Evolutionary conservation across 1,140 invertebrate species (phyloP), one percentile per base, ranked within the genome.

Genomic region (Chironomus striatipennis): DNA sequence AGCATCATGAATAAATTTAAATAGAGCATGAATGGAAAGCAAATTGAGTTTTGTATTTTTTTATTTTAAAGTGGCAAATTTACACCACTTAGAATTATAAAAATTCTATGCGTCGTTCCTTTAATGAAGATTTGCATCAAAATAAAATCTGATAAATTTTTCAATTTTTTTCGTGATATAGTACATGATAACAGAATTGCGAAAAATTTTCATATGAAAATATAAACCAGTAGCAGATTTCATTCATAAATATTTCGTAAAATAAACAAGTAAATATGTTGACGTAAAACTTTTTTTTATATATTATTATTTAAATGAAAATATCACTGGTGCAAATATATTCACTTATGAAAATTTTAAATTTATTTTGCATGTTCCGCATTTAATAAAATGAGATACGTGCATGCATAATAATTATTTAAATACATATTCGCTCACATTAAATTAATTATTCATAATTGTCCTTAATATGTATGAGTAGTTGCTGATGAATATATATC

Each of bases 381-480:
- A 47, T 47, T 10, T 15, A 47, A 47, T 15, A 47, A 15, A 10
- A 57, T 12, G 12, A 57, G 47, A 57, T 57, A n/a, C 47, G n/a
- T 57, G 47, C 47, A 57, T 57, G 12, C n/a, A 57, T 57, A 57
- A 57, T 57, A n/a, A 57, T 57, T 12, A 57, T 57, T 57, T 15
- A 57, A 57, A 57, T 57, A 57, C 47, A 57, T n/a, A 57, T 15
- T 57, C 47, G n/a, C 47, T 10, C 15, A 57, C 47, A 57, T 57
- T 12, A n/a, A n/a, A 57, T 57, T 57, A 57, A 57, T 57, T 57
- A 57, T 57, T 57, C 47, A 57, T 57, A 57, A 57, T 57, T 57
- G 47, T 57, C 47, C 47, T 57, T 57, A 57, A 57, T 57, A 57
- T 57, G 24, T 34, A 34, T 34, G 24, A 34, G 24, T 34, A 34